These are phyloP conservation scores for Trimorus sp. DNA, from an alignment of 2,888 invertebrate genomes.

Conservation along the genomic window DNA sequence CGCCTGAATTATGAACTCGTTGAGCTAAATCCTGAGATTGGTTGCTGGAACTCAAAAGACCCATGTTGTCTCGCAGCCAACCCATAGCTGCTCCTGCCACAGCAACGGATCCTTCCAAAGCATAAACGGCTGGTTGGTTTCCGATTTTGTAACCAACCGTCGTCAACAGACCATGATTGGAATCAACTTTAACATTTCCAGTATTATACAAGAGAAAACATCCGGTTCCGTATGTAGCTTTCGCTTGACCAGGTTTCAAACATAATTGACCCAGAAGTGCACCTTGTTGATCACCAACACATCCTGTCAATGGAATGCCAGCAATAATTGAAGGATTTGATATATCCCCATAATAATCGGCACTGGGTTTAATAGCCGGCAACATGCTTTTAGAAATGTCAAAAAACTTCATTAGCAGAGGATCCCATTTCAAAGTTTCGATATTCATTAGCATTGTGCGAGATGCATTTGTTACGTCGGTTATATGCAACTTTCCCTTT, in stretches of 20 bases:
- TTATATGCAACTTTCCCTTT: conserved; percentile 87
- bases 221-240: conserved; percentile 97
- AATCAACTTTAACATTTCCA: conserved; percentile 90
- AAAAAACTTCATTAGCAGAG: conserved; percentile 93
- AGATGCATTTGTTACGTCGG: conserved; percentile 98
- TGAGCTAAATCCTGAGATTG: conserved; percentile 87
- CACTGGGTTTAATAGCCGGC: conserved; percentile 94
- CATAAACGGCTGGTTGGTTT: conserved; percentile 89
- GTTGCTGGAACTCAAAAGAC: conserved; percentile 86
- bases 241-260: conserved; percentile 92
- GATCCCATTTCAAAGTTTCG: conserved; percentile 93
- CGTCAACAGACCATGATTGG: conserved; percentile 93
- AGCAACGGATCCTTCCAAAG: conserved; percentile 95
- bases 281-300: conserved; percentile 97
- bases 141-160: conserved; percentile 96
- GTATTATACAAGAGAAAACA: conserved; percentile 98
- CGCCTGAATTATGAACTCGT: conserved; percentile 86
- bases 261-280: conserved; percentile 96
- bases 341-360: conserved; percentile 95
- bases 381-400: conserved; percentile 91
- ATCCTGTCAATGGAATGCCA: conserved; percentile 94
- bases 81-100: conserved; percentile 93
- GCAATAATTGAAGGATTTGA: conserved; percentile 86
- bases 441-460: conserved; percentile 98
- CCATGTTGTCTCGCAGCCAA: conserved; percentile 95